Evolutionary conservation across 1,140 invertebrate species (phyloP).

Genomic region (Bacillus rossius): DNA sequence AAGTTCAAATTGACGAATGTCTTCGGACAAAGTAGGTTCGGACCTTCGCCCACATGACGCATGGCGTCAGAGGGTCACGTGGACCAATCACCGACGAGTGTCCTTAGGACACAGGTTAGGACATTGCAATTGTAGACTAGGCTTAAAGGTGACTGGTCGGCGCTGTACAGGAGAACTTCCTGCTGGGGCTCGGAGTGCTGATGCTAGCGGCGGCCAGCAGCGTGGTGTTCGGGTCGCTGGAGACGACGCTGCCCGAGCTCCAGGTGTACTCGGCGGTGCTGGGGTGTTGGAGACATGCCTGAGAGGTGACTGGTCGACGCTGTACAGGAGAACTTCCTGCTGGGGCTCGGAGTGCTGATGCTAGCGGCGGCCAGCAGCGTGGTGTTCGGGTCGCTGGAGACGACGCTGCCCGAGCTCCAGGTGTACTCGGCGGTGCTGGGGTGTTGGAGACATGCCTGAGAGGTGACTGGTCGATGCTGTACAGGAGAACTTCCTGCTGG

Average conservation of each 20-base stretch:
- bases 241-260: constrained; percentile 57
- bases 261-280: constrained; percentile 64
- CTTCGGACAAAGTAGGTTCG: too few relatives aligned
- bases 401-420: constrained; percentile 55
- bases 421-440: constrained; percentile 66
- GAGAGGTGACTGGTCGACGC: constrained; percentile 10
- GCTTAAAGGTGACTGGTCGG: background rate
- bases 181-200: constrained; percentile 59
- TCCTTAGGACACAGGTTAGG: too few relatives aligned
- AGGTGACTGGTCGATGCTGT: constrained; percentile 14
- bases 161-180: constrained; percentile 50
- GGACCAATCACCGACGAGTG: too few relatives aligned
- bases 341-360: constrained; percentile 59
- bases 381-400: constrained; percentile 61
- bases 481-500: constrained; percentile 58
- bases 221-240: constrained; percentile 59
- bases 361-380: constrained; percentile 61
- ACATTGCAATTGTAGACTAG: too few relatives aligned
- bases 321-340: constrained; percentile 53
- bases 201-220: constrained; percentile 61
- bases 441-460: too few relatives aligned
- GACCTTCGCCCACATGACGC: too few relatives aligned
- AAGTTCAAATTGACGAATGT: too few relatives aligned
- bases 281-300: too few relatives aligned
- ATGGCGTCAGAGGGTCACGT: too few relatives aligned